These are phyloP conservation scores for Craniophora ligustri DNA, from an alignment of 2,888 invertebrate species.

Conservation along the genomic window DNA sequence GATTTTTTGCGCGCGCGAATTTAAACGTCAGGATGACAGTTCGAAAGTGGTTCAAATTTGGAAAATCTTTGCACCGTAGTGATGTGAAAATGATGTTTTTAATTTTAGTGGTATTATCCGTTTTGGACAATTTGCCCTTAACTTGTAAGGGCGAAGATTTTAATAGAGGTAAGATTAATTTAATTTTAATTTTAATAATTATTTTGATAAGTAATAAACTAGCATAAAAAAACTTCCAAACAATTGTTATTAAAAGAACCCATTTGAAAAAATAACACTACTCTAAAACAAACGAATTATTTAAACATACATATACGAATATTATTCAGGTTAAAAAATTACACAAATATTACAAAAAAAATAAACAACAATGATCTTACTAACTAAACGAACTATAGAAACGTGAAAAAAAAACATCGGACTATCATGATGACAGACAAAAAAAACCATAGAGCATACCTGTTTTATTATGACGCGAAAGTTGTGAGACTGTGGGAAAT, in stretches of 20 bases:
- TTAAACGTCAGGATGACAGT: constrained; percentile 81
- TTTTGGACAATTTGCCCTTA: constrained; percentile 75
- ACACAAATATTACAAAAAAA: not conserved
- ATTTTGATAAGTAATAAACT: not conserved
- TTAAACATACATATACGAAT: not conserved
- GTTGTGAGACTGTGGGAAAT: constrained; percentile 44
- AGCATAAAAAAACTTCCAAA: no score
- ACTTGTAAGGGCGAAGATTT: constrained; percentile 69
- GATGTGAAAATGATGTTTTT: constrained; percentile 79
- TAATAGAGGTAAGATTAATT: constrained; percentile 71
- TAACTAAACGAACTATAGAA: constrained; percentile 29
- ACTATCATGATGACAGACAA: constrained; percentile 21
- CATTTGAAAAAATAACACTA: not conserved
- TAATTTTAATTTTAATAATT: not conserved
- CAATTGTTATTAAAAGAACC: not conserved
- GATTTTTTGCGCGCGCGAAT: constrained; percentile 69
- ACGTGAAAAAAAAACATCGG: constrained; percentile 9
- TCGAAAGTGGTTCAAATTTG: constrained; percentile 76
- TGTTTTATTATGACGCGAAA: constrained; percentile 41
- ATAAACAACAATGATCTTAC: not conserved
- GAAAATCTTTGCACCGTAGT: constrained; percentile 70
- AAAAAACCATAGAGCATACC: constrained; percentile 38
- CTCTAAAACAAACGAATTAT: not conserved
- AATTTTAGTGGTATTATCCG: constrained; percentile 74
- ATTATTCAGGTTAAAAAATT: not conserved